phyloP scores from a whole-genome alignment of 2,888 invertebrate species.

The Chromoteleia sp. region DNA sequence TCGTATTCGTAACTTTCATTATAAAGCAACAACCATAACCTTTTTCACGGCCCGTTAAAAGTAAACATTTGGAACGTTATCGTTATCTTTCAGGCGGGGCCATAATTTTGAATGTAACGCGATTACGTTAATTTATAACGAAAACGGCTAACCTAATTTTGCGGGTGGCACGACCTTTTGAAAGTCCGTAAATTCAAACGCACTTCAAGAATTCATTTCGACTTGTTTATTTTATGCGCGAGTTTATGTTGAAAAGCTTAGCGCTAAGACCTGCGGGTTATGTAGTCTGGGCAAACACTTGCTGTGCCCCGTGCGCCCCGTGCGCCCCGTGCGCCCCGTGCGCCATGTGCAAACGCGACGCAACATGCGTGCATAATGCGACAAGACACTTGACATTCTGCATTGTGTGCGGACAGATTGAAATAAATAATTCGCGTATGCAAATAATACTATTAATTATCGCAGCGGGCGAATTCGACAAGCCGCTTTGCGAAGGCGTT shows the following conservation, averaged over 20 bases:
- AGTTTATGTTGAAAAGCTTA: constrained; percentile 69
- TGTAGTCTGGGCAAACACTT: constrained; percentile 72
- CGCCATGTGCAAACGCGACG: constrained; percentile 63
- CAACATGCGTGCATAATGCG: constrained; percentile 70
- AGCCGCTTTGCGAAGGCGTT: constrained; percentile 42
- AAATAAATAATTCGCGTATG: constrained; percentile 64
- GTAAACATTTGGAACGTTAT: too few relatives aligned
- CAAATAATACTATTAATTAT: constrained; percentile 64
- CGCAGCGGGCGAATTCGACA: constrained; percentile 42
- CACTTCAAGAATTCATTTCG: constrained; percentile 65
- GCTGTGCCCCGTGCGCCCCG: constrained; percentile 60
- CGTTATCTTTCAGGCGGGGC: constrained; percentile 36
- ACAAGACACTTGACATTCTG: constrained; percentile 69
- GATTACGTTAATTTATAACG: constrained; percentile 57
- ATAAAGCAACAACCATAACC: too few relatives aligned
- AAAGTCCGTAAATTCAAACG: constrained; percentile 49
- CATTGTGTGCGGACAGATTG: constrained; percentile 58
- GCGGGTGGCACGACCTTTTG: constrained; percentile 21
- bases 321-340: constrained; percentile 54
- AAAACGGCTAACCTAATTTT: constrained; percentile 55
- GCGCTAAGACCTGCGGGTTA: constrained; percentile 67
- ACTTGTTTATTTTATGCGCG: constrained; percentile 67
- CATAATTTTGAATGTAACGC: constrained; percentile 51
- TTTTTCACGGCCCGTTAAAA: too few relatives aligned
- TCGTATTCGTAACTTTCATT: too few relatives aligned